Base-by-base conservation (phyloP, 2,888 invertebrate species). In the Agelastica alni region DNA sequence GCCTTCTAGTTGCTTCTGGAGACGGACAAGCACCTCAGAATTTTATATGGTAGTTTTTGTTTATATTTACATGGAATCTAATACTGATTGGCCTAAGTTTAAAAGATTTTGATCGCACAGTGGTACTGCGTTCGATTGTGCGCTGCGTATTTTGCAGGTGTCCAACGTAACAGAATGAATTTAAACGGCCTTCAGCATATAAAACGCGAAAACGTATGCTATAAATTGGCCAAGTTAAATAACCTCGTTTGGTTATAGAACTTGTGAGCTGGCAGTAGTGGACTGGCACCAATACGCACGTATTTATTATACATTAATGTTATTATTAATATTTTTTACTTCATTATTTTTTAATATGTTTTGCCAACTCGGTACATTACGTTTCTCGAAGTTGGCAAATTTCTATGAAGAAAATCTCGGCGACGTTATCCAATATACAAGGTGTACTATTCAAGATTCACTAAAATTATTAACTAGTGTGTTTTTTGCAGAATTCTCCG, bases 151-250 rank as follows among this genome's bases (percentile, higher is more conserved):
- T 53, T 47, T 60, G 65, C 67, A 68, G 67, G 65, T 68, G 67
- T 65, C 58, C 59, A 63, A 49, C 55, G 41, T 56, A 54, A 56
- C 55, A 62, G 63, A 67, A 63, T 60, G 62, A 65, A 67, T 67
- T 69, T 63, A 59, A 64, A 67, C 65, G 68, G 59, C 68, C 67
- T 69, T 69, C 67, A 66, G 62, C 65, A 42, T 61, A 67, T 69
- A 66, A 69, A 67, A 67, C 58, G 56, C 61, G 57, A 66, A 34
- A 65, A 62, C 61, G 62, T 63, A 53, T 56, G 54, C 60, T 57
- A 62, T 65, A 66, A 67, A 66, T 68, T 63, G 63, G 45, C 47
- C 58, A 60, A 63, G 65, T 68, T 69, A 66, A 67, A 67, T 65
- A 68, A 66, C 67, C 67, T 66, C 64, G 66, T 68, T 68, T 64